phyloP scores from a whole-genome alignment of 1,140 invertebrate species.

The Xylocopa sonorina region DNA sequence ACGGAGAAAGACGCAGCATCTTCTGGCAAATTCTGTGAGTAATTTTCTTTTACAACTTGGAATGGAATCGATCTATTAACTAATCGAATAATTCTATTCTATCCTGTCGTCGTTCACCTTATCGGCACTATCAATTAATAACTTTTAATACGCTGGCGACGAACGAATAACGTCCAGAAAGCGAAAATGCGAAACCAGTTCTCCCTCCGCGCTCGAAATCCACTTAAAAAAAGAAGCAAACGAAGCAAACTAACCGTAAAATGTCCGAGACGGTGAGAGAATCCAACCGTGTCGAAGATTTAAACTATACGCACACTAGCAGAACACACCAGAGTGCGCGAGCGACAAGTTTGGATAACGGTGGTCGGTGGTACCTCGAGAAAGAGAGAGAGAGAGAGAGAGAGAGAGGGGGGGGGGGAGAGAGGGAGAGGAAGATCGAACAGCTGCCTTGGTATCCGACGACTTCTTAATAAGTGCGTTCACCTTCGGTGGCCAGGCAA shows the following conservation, averaged over 20 bases:
- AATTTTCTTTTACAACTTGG: slow-evolving; percentile 5
- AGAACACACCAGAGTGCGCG: neutral
- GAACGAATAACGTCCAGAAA: too few species aligned
- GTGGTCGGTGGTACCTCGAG: slow-evolving; percentile 13
- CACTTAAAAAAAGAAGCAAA: neutral
- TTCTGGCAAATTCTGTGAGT: slow-evolving; percentile 18
- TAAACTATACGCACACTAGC: neutral
- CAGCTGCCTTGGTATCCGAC: neutral
- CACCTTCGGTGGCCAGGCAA: slow-evolving; percentile 35
- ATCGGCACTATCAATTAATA: too few species aligned
- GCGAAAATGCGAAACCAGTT: neutral
- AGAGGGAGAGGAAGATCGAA: too few species aligned
- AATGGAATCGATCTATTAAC: neutral
- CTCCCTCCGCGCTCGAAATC: neutral
- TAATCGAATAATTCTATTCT: too few species aligned
- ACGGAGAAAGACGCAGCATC: neutral
- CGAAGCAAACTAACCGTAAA: neutral
- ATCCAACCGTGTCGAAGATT: neutral
- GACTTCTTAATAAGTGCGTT: slow-evolving; percentile 52
- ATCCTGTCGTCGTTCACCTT: neutral
- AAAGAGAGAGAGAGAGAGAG: too few species aligned
- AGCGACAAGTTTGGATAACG: slow-evolving; percentile 41
- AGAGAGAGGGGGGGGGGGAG: too few species aligned
- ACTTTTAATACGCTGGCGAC: too few species aligned
- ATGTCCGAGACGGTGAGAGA: neutral